Base-by-base conservation (phyloP, 2,797 vertebrate species). In the Pelodytes ibericus region DNA sequence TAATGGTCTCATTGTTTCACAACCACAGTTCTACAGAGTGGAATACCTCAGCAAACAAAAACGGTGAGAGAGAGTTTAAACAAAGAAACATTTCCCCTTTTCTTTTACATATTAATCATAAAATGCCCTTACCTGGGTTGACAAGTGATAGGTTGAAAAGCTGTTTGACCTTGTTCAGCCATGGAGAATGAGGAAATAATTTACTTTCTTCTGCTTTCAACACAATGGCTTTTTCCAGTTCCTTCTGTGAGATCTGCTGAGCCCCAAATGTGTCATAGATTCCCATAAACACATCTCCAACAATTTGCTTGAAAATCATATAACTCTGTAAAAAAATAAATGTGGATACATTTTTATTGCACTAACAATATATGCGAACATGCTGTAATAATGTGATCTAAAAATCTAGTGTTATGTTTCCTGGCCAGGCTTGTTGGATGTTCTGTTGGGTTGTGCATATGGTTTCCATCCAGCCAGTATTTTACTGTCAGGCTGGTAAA, bases 101-200 rank as follows among this genome's bases (percentile, higher is more conserved):
- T 44, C 13, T 44, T 8, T 44, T 9, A 44, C 13, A 1, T 44
- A 44, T 16, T 44, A 16, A 31, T 31, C 2, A 2, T 51, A 29
- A 68, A 11, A 44, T 39, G 24, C 7, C 16, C 69, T 63, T 70
- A 81, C 80, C 80, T 2, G 75, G 60, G 29, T 74, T 51, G 15
- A 74, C 51, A n/a, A 49, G 26, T 7, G 58, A 77, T 58, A 81
- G 36, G 39, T 58, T 74, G 30, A 39, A 81, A 20, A 81, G 73
- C 53, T 81, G 80, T 51, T 74, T 81, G 3, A 81, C 75, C 71
- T 81, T 81, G 39, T 41, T 77, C 25, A 81, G 24, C 80, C 80
- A 81, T n/a, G 80, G 80, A 30, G 59, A 59, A 64, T 81, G 74
- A 30, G 75, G 65, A 70, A 74, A 68, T 27, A 81, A 60, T 51